phyloP scores from a whole-genome alignment of 2,888 invertebrate species.

The Harmothoe impar region DNA sequence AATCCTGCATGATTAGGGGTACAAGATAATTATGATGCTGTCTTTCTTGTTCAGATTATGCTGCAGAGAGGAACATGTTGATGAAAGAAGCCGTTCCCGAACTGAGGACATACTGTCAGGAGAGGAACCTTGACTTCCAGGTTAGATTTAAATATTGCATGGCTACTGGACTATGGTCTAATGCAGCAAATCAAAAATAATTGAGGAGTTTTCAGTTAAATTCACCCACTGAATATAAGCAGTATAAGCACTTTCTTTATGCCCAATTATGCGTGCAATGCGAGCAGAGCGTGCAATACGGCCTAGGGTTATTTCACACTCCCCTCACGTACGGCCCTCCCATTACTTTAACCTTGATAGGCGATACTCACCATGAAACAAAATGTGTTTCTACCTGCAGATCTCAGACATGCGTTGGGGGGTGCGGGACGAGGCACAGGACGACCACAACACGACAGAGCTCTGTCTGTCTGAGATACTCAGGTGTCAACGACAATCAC shows the following conservation, averaged over 20 bases:
- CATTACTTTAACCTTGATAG: no score
- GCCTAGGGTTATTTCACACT: no score
- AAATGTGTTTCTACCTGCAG: no score
- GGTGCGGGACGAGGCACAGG: constrained; percentile 10
- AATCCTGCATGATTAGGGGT: no score
- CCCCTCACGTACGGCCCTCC: no score
- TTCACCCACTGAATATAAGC: background rate
- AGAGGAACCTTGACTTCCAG: constrained; percentile 29
- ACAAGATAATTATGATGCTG: no score
- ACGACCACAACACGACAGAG: constrained; percentile 41
- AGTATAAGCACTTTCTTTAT: no score
- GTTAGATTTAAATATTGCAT: no score
- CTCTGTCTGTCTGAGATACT: constrained; percentile 38
- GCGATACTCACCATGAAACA: no score
- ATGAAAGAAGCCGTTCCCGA: constrained; percentile 27
- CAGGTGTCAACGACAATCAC: background rate
- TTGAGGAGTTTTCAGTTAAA: background rate
- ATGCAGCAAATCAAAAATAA: background rate
- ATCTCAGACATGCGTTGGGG: constrained; percentile 59
- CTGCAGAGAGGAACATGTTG: constrained; percentile 34
- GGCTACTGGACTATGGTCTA: no score
- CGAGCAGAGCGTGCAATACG: no score
- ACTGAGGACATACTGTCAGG: background rate
- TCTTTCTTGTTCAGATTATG: constrained; percentile 27
- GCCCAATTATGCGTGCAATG: no score